These are phyloP conservation scores for Heteromyza rotundicornis DNA, from an alignment of 2,888 invertebrate species.

Conservation along the genomic window DNA sequence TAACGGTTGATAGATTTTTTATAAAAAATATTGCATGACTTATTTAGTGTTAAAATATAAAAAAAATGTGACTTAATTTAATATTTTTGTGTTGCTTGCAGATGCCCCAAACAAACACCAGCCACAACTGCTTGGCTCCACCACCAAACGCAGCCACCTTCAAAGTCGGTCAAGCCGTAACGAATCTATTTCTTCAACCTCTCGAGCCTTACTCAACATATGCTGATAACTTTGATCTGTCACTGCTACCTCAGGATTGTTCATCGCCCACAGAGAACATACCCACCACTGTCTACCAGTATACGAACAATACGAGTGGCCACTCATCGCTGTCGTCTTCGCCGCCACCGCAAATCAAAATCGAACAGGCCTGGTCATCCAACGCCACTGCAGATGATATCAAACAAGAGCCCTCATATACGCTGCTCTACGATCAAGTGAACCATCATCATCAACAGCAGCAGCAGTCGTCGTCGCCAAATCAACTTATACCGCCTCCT, in stretches of 20 bases:
- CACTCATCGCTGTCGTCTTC: background rate
- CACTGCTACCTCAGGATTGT: conserved; percentile 69
- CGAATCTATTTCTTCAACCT: conserved; percentile 34
- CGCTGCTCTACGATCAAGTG: conserved; percentile 27
- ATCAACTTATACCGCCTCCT: conserved; percentile 50
- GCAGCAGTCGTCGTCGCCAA: conserved; percentile 37
- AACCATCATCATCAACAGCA: conserved; percentile 35
- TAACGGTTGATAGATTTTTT: no score
- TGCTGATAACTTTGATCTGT: conserved; percentile 74
- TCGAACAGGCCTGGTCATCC: conserved; percentile 56
- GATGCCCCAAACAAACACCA: conserved; percentile 51
- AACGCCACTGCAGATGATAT: conserved; percentile 31
- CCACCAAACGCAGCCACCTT: conserved; percentile 29
- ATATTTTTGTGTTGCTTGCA: conserved; percentile 21
- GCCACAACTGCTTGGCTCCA: conserved; percentile 22
- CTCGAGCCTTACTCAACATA: conserved; percentile 45
- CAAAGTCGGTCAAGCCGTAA: conserved; percentile 34
- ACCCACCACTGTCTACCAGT: conserved; percentile 49
- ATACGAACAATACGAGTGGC: conserved; percentile 50
- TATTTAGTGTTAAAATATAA: no score
- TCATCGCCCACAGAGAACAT: conserved; percentile 26
- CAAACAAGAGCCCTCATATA: conserved; percentile 33
- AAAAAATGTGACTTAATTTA: no score
- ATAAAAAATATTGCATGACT: no score
- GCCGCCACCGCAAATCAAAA: conserved; percentile 51